A percentile compares a stretch with the other conserved stretches of the same genome.
phyloP scores from a whole-genome alignment of 2,797 vertebrate genomes.

The Chloroceryle amazona region DNA sequence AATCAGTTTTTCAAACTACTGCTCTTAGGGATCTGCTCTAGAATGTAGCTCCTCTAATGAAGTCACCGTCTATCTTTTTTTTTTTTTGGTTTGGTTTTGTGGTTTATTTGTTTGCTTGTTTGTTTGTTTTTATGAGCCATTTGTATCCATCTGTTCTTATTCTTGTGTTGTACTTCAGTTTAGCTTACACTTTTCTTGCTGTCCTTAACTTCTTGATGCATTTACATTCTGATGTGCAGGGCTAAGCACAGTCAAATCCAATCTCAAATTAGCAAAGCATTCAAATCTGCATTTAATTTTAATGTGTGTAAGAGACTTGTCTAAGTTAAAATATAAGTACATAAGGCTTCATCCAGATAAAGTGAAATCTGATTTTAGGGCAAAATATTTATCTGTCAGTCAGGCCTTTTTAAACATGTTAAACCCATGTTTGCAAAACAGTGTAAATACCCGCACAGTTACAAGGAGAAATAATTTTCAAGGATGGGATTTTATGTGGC shows the following conservation, averaged over 20 bases:
- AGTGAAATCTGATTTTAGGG: neutral
- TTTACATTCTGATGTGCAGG: neutral
- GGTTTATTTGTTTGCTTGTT: too few species aligned
- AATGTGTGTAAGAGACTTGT: neutral
- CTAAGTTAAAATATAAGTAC: neutral
- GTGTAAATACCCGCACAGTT: neutral
- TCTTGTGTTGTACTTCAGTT: neutral
- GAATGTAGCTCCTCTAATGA: neutral
- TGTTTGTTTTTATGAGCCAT: neutral
- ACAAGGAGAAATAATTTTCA: neutral
- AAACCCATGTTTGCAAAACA: neutral
- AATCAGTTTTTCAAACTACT: neutral
- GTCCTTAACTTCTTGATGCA: neutral
- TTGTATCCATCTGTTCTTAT: neutral
- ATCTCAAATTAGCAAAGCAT: neutral
- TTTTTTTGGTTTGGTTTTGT: neutral
- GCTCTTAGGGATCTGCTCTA: neutral
- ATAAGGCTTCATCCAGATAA: neutral
- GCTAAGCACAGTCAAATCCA: neutral
- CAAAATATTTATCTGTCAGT: neutral
- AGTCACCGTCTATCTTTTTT: neutral
- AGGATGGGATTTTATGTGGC: neutral
- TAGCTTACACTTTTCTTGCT: neutral
- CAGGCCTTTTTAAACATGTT: neutral
- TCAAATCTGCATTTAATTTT: neutral